These are phyloP conservation scores for Oryctolagus cuniculus DNA, from an alignment of 2,113 vertebrate species.

Conservation along the genomic window DNA sequence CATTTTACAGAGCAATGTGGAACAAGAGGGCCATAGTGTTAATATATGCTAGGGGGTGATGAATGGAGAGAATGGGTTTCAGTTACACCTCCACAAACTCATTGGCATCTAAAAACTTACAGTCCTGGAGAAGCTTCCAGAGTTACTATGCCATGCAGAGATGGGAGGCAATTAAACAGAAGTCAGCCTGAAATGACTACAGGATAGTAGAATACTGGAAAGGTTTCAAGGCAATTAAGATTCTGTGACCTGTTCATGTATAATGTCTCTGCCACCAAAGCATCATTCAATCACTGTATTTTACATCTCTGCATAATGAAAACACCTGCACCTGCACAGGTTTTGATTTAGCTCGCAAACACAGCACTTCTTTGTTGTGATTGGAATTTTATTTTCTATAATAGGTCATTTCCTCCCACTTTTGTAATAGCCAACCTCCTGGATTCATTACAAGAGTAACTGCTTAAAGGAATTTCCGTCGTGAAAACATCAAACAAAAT, in stretches of 20 bases:
- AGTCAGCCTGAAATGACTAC: slow-evolving; percentile 54
- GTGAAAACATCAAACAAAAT: slow-evolving; percentile 1
- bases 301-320: slow-evolving; percentile 66
- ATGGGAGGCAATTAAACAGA: slow-evolving; percentile 70
- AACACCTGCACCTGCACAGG: slow-evolving; percentile 51
- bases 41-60: background rate
- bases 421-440: background rate
- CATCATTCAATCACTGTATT: slow-evolving; percentile 47
- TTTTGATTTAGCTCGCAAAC: slow-evolving; percentile 34
- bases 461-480: background rate
- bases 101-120: background rate
- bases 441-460: slow-evolving; percentile 3
- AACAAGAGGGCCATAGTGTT: background rate
- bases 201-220: slow-evolving; percentile 45
- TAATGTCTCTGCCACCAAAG: slow-evolving; percentile 24
- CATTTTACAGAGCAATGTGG: background rate
- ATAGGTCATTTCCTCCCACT: background rate
- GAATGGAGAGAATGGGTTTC: background rate
- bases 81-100: slow-evolving; percentile 7
- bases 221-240: slow-evolving; percentile 65
- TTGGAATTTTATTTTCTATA: slow-evolving; percentile 57
- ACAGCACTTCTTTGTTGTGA: slow-evolving; percentile 15
- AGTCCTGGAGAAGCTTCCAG: background rate
- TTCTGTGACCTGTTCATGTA: slow-evolving; percentile 62
- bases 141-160: slow-evolving; percentile 34